Conservation (phyloP, 1,140 invertebrate species). For the Caligus rogercresseyi region DNA sequence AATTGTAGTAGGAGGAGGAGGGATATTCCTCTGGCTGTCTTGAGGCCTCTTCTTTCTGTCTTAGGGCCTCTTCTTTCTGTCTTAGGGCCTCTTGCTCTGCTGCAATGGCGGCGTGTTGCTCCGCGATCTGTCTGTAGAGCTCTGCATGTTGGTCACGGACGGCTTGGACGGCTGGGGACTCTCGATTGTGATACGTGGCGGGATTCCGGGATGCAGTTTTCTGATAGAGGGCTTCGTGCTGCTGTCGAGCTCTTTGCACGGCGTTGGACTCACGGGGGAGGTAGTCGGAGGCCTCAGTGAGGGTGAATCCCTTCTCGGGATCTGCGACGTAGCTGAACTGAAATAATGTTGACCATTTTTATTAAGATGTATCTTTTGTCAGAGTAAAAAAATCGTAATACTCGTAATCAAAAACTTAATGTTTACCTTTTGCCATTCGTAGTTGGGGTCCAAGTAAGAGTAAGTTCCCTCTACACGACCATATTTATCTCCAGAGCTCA, state of each 20-base stretch:
- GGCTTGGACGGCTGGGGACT: conserved; percentile 8
- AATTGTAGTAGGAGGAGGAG: not conserved
- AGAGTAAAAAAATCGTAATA: too few species aligned
- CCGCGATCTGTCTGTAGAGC: not conserved
- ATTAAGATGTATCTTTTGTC: too few species aligned
- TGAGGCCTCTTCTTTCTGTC: not conserved
- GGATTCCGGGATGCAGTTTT: not conserved
- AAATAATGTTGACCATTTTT: not conserved
- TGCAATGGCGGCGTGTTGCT: conserved; percentile 2
- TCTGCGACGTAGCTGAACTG: conserved; percentile 12
- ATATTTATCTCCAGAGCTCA: not conserved
- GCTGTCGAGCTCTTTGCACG: not conserved
- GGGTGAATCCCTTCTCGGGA: conserved; percentile 3
- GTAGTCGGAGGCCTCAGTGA: not conserved
- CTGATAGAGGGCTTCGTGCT: conserved; percentile 9
- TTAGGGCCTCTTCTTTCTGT: not conserved
- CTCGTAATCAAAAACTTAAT: too few species aligned
- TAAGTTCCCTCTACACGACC: conserved; percentile 4
- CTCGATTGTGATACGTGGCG: not conserved
- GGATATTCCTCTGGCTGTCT: too few species aligned
- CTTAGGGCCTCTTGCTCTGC: not conserved
- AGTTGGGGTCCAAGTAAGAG: conserved; percentile 16
- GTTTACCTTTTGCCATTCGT: conserved; percentile 11
- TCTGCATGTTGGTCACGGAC: not conserved
- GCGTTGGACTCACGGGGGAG: not conserved